phyloP scores from a whole-genome alignment of 2,113 vertebrate genomes.

The Odocoileus virginianus region DNA sequence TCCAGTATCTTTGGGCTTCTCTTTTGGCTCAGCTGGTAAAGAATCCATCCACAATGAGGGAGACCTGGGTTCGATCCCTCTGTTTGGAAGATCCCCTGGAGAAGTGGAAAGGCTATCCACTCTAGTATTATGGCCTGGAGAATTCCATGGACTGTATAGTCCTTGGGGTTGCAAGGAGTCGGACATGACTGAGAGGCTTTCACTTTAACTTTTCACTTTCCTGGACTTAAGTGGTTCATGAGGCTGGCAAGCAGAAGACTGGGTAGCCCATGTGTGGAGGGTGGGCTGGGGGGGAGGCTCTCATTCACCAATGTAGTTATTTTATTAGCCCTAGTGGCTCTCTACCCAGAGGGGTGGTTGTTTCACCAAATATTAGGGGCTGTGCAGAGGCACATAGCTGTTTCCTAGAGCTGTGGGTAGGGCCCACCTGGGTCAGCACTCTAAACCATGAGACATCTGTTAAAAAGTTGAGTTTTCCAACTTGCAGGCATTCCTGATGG shows the following conservation, averaged over 20 bases:
- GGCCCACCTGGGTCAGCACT: not conserved
- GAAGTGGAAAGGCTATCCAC: not conserved
- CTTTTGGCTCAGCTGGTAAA: not conserved
- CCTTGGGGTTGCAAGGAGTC: not conserved
- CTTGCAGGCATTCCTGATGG: not conserved
- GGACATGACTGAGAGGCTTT: not conserved
- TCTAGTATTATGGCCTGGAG: not conserved
- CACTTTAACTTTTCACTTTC: not conserved
- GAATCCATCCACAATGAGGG: not conserved
- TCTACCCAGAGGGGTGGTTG: not conserved
- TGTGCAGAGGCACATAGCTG: not conserved
- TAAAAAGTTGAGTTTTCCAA: not conserved
- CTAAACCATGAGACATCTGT: not conserved
- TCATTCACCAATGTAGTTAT: rapidly evolving
- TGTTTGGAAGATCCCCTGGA: not conserved
- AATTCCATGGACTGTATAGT: not conserved
- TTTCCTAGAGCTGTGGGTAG: not conserved
- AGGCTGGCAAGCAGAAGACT: not conserved
- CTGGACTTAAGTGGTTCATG: not conserved
- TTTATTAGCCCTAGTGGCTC: not conserved
- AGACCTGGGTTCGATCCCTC: not conserved
- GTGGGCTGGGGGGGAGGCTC: not conserved
- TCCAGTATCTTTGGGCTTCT: not conserved
- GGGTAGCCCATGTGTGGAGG: not conserved
- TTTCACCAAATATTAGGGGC: not conserved